Base-by-base conservation (phyloP, 2,113 vertebrate species). In the Laticauda colubrina region DNA sequence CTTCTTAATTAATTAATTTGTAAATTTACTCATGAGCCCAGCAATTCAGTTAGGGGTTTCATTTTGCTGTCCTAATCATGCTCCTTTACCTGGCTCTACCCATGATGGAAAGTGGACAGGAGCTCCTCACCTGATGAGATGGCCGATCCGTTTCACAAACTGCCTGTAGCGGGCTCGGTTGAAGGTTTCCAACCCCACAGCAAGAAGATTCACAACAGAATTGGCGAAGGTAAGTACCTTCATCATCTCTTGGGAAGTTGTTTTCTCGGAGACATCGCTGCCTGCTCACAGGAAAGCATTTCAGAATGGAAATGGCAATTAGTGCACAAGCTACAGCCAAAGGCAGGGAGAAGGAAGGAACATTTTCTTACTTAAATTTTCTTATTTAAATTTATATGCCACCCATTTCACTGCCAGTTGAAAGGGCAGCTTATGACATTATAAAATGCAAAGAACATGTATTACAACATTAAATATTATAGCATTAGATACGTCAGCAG, bases 201-300 rank as follows among this genome's bases (percentile, higher is more conserved):
- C 98, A 1, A 99, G 97, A 93, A 99, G 97, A 94, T 99, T 99
- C 88, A 99, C 97, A 92, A 99, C 97, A 0, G 99, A 99, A 56
- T 98, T 99, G 5, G 98, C 98, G 95, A 99, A 99, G 18, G 98
- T 98, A 97, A 99, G 99, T 94, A 98, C 98, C 95, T 99, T 99
- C 99, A 99, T 99, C 98, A 99, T 99, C 95, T 99, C 98, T 95
- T 99, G 98, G 88, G 99, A 98, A 95, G 98, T 98, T 85, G 98
- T 98, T 95, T 98, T 98, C 96, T 98, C 98, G 48, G 99, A 98
- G 94, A 98, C 97, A 97, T 99, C 99, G 95, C 97, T 97, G 97
- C 98, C 99, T 99, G 95, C 11, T 61, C 92, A 0, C 9, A 0
- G 92, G 12, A 94, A 56, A 94, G 45, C 21, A 54, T 9, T 5